Percentiles rank a stretch among this genome's conserved stretches.
phyloP scores from a whole-genome alignment of 2,797 vertebrate genomes.

The Acanthurus leucopareius region DNA sequence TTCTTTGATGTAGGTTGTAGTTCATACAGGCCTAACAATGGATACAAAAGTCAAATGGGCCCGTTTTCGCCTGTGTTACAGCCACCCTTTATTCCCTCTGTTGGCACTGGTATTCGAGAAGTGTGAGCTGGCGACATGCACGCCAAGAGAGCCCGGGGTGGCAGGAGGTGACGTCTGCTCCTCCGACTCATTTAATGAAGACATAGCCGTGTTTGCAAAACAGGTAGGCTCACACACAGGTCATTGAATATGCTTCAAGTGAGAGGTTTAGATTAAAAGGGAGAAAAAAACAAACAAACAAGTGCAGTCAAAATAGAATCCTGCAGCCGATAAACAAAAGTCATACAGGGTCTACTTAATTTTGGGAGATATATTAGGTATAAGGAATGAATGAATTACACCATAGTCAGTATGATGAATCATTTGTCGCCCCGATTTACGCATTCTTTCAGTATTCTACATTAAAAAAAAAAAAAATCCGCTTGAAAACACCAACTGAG shows the following conservation, averaged over 20 bases:
- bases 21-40: constrained; percentile 7
- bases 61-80: constrained; percentile 68
- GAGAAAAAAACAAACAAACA: too few relatives aligned
- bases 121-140: constrained; percentile 97
- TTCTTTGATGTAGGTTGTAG: neutral
- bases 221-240: constrained; percentile 84
- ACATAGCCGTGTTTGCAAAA: constrained; percentile 96
- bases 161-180: constrained; percentile 96
- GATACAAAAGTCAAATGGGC: neutral
- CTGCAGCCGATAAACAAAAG: neutral
- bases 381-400: neutral
- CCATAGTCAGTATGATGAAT: neutral
- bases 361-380: neutral
- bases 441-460: neutral
- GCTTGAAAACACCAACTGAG: neutral
- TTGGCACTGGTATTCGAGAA: constrained; percentile 97
- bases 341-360: too few relatives aligned
- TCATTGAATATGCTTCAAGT: too few relatives aligned
- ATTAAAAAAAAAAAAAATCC: neutral
- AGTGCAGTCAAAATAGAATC: too few relatives aligned
- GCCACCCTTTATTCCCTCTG: constrained; percentile 95
- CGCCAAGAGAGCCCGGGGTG: constrained; percentile 93
- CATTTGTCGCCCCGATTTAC: neutral
- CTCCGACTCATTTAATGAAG: constrained; percentile 97
- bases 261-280: too few relatives aligned